Evolutionary conservation across 2,113 vertebrate genomes (phyloP).

Genomic region (Colaptes auratus): DNA sequence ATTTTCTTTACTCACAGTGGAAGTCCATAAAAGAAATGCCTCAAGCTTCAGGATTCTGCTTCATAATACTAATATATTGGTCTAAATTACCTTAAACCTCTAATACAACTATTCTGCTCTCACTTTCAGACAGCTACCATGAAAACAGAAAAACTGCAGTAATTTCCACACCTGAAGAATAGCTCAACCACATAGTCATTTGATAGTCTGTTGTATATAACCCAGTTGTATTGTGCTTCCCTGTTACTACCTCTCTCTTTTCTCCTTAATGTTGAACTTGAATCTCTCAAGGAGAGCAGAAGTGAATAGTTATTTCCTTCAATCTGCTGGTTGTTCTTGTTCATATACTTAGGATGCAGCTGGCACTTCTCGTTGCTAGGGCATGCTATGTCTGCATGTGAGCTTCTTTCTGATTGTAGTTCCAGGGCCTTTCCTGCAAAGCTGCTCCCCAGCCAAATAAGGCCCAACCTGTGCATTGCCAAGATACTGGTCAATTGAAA

Average conservation of each 20-base stretch:
- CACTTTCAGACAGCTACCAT: too few species aligned
- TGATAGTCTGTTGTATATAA: background rate
- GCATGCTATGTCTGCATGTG: background rate
- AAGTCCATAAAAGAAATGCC: background rate
- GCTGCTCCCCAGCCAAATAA: background rate
- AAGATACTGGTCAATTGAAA: background rate
- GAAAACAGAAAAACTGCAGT: too few species aligned
- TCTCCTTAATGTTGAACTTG: background rate
- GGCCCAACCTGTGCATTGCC: background rate
- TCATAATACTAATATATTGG: too few species aligned
- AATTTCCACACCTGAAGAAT: background rate
- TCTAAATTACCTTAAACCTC: too few species aligned
- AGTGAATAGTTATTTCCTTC: background rate
- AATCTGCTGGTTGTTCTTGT: background rate
- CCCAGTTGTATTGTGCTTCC: background rate
- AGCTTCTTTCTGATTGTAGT: background rate
- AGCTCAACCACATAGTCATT: background rate
- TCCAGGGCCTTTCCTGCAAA: background rate
- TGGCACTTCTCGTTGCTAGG: background rate
- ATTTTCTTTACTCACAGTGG: background rate
- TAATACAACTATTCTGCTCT: too few species aligned
- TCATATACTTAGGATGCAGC: background rate
- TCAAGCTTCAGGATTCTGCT: background rate
- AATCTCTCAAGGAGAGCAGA: background rate
- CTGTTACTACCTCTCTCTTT: background rate